Percentiles rank a stretch among this genome's conserved stretches.
phyloP scores from a whole-genome alignment of 2,113 vertebrate genomes.

The Machaerirhynchus nigripectus region DNA sequence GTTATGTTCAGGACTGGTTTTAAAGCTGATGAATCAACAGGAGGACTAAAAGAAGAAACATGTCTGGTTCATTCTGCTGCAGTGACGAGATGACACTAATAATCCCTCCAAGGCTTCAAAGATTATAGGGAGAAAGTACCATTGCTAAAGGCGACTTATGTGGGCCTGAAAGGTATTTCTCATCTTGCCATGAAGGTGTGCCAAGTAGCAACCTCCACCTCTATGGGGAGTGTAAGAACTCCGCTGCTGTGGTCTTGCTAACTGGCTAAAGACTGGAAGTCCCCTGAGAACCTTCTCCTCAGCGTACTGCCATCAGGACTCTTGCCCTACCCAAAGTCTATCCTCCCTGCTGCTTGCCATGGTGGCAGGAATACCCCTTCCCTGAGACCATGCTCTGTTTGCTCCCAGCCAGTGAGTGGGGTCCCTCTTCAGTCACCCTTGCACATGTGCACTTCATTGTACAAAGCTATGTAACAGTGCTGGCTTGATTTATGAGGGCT shows the following conservation, averaged over 20 bases:
- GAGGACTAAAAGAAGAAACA: not conserved
- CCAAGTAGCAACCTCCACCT: not conserved
- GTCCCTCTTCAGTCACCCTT: slow-evolving; percentile 45
- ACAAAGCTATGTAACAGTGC: slow-evolving; percentile 70
- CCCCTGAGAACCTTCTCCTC: not conserved
- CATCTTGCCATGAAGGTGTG: not conserved
- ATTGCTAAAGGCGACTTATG: not conserved
- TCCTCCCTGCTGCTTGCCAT: not conserved
- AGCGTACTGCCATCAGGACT: not conserved
- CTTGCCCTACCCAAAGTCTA: not conserved
- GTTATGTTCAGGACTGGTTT: not conserved
- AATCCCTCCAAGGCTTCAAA: not conserved
- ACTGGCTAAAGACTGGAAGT: not conserved
- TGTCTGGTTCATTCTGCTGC: not conserved
- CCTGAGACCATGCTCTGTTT: not conserved
- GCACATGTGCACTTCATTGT: slow-evolving; percentile 74
- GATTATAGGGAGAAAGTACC: not conserved
- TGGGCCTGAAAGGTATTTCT: not conserved
- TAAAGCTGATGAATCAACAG: not conserved
- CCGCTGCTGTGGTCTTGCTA: not conserved
- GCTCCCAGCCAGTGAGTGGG: slow-evolving; percentile 27
- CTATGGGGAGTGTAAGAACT: not conserved
- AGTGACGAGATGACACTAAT: not conserved
- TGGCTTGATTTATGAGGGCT: slow-evolving; percentile 84
- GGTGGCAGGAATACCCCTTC: not conserved